A percentile compares a stretch with the other conserved stretches of the same genome.
Evolutionary conservation across 1,140 invertebrate species (phyloP).

Genomic region (Manduca sexta): DNA sequence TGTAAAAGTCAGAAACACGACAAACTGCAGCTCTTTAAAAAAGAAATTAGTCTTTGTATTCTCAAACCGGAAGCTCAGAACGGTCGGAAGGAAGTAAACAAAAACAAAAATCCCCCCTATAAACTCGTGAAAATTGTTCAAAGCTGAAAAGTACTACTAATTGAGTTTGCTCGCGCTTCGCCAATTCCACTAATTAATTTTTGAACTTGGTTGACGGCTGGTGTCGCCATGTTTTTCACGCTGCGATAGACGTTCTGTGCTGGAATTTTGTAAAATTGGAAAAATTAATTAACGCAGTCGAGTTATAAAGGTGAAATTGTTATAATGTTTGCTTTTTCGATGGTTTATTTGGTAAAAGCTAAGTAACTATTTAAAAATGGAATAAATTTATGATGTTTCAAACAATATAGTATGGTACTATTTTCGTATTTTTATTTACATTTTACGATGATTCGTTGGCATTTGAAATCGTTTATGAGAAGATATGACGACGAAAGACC

Average conservation of each 20-base stretch:
- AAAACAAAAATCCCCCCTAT: constrained; percentile 14
- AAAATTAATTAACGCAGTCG: too few relatives aligned
- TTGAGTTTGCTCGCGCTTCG: constrained; percentile 42
- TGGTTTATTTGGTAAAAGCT: too few relatives aligned
- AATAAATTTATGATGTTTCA: too few relatives aligned
- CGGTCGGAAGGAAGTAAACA: constrained; percentile 8
- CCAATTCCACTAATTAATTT: constrained; percentile 56
- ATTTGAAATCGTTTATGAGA: too few relatives aligned
- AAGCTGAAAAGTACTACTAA: constrained; percentile 24
- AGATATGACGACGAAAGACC: too few relatives aligned
- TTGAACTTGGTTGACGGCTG: constrained; percentile 33
- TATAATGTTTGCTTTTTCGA: too few relatives aligned
- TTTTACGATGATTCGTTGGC: too few relatives aligned
- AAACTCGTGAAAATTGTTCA: constrained; percentile 20
- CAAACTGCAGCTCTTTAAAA: background rate
- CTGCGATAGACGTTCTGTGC: background rate
- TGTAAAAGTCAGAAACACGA: background rate
- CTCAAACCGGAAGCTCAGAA: background rate
- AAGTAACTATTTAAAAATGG: too few relatives aligned
- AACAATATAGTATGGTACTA: too few relatives aligned
- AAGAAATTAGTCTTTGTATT: background rate
- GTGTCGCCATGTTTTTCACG: background rate
- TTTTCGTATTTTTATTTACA: too few relatives aligned
- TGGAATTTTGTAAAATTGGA: too few relatives aligned
- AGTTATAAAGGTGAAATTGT: too few relatives aligned